These are phyloP conservation scores for Arbacia lixula DNA, from an alignment of 53 echinoderm and acorn worm species.

Conservation along the genomic window DNA sequence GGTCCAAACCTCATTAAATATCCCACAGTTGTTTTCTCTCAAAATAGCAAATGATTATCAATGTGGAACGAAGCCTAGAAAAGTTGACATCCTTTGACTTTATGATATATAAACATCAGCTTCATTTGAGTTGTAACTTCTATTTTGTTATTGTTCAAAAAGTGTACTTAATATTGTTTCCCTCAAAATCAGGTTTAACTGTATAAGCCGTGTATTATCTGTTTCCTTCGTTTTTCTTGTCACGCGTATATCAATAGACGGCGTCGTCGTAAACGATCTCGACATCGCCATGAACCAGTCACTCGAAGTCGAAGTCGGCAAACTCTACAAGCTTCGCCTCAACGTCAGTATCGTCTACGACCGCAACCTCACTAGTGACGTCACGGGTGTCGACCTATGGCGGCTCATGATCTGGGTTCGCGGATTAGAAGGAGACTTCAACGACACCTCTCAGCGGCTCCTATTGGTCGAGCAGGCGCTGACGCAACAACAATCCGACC, in stretches of 20 bases:
- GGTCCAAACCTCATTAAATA: too few species aligned
- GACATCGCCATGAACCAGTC: constrained; percentile 5
- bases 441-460: constrained; percentile 8
- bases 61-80: too few species aligned
- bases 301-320: neutral
- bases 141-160: too few species aligned
- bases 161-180: too few species aligned
- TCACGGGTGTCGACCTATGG: constrained; percentile 23
- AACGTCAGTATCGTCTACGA: constrained; percentile 29
- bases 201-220: too few species aligned
- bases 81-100: too few species aligned
- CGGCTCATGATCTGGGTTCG: constrained; percentile 34
- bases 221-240: too few species aligned
- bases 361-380: constrained; percentile 23
- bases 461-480: constrained; percentile 46
- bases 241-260: constrained; percentile 4
- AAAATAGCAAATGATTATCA: too few species aligned
- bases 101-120: too few species aligned
- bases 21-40: too few species aligned
- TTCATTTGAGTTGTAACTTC: too few species aligned
- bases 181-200: too few species aligned
- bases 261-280: constrained; percentile 32
- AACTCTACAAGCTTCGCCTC: neutral
- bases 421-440: neutral
- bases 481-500: constrained; percentile 35